A percentile compares a stretch with the other conserved stretches of the same genome.
phyloP scores from a whole-genome alignment of 2,888 invertebrate genomes.

The Pandemis corylana region DNA sequence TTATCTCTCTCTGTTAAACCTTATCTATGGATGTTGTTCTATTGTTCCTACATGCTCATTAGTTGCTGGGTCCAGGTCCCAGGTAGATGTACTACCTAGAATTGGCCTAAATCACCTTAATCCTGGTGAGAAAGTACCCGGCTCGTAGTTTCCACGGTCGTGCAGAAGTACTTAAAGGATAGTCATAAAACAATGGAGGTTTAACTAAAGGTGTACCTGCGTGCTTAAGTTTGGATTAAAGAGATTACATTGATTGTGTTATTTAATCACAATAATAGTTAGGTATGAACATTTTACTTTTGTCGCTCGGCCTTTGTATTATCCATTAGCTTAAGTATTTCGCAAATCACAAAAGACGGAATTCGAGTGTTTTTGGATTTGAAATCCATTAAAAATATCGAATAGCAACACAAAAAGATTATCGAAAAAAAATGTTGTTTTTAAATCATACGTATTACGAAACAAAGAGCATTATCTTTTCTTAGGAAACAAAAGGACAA shows the following conservation, averaged over 20 bases:
- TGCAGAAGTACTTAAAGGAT: background rate
- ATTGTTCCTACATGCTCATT: background rate
- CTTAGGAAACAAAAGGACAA: too few relatives aligned
- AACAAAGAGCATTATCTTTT: too few relatives aligned
- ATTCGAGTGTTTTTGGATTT: too few relatives aligned
- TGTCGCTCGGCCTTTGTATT: too few relatives aligned
- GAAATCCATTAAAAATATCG: too few relatives aligned
- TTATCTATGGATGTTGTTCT: background rate
- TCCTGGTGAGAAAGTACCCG: constrained; percentile 22
- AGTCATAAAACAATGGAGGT: background rate
- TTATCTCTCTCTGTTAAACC: background rate
- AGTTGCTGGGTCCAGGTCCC: background rate
- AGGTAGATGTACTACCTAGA: constrained; percentile 21
- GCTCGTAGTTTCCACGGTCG: constrained; percentile 9
- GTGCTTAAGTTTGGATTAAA: constrained; percentile 12
- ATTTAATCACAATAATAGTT: background rate
- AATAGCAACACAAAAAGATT: too few relatives aligned
- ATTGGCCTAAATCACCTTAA: constrained; percentile 9
- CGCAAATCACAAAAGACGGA: too few relatives aligned
- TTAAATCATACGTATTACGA: too few relatives aligned
- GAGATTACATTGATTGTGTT: constrained; percentile 10
- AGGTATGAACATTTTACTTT: too few relatives aligned
- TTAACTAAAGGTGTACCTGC: background rate
- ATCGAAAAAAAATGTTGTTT: too few relatives aligned
- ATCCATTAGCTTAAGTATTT: too few relatives aligned